Evolutionary conservation across 1,140 invertebrate species (phyloP).

Genomic region (Bombus cullumanus): DNA sequence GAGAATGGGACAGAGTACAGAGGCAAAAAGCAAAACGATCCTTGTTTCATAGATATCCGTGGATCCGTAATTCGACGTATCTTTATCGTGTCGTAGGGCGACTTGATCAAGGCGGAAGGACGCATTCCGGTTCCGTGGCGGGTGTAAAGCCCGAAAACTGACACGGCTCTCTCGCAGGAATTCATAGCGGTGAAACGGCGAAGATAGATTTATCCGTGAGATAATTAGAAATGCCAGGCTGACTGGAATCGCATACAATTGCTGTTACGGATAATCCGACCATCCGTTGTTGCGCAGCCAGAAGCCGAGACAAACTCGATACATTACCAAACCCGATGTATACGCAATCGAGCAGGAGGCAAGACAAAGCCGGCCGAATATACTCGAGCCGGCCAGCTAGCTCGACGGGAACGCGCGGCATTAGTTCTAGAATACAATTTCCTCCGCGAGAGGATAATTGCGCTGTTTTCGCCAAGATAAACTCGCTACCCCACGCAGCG

Average conservation of each 20-base stretch:
- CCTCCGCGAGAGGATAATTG: conserved; percentile 11
- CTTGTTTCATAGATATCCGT: background rate
- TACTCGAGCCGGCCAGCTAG: conserved; percentile 14
- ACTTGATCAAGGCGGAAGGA: background rate
- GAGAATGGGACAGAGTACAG: too few species aligned
- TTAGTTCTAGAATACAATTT: conserved; percentile 41
- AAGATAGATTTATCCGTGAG: conserved; percentile 48
- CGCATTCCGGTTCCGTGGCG: background rate
- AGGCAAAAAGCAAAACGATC: background rate
- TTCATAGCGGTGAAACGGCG: background rate
- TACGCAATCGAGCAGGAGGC: conserved; percentile 44
- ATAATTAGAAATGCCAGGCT: conserved; percentile 48
- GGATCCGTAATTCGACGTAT: too few species aligned
- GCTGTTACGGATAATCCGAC: conserved; percentile 50
- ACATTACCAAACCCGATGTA: conserved; percentile 48
- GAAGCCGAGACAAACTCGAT: conserved; percentile 52
- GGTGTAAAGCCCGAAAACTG: background rate
- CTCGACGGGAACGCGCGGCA: conserved; percentile 36
- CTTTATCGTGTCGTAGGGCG: background rate
- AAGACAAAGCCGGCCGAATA: conserved; percentile 46
- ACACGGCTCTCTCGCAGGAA: background rate
- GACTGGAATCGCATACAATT: conserved; percentile 46
- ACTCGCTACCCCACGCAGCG: background rate
- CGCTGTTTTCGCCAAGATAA: conserved; percentile 2
- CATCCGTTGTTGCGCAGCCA: conserved; percentile 41